Percentiles rank a stretch among this genome's conserved stretches.
These are phyloP conservation scores for Odontophorus gujanensis DNA, from an alignment of 2,113 vertebrate genomes.

Conservation along the genomic window DNA sequence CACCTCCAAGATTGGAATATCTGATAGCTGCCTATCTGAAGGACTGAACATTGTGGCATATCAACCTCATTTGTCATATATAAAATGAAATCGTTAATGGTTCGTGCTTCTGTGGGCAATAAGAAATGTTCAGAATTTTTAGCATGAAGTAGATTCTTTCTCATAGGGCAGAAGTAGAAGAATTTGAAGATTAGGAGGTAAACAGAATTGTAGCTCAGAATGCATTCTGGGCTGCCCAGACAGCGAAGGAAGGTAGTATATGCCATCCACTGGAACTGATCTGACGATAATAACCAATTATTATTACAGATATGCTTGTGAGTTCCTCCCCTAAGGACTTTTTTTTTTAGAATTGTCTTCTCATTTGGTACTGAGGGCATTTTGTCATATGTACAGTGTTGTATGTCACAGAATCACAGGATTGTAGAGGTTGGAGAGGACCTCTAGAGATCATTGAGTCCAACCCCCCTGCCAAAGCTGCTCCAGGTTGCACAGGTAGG, in stretches of 20 bases:
- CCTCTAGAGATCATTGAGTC: too few relatives aligned
- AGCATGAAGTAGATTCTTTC: background rate
- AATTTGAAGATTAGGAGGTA: background rate
- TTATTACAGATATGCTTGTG: background rate
- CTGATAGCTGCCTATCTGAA: background rate
- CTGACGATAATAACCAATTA: background rate
- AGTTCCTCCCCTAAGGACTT: background rate
- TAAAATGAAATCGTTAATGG: background rate
- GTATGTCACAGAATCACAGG: background rate
- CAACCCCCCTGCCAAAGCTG: too few relatives aligned
- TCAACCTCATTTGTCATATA: background rate
- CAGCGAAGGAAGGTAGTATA: background rate
- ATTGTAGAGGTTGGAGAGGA: too few relatives aligned
- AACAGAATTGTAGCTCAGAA: background rate
- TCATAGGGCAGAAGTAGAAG: background rate
- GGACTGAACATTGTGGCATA: background rate
- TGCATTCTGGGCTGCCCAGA: background rate
- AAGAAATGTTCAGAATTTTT: background rate
- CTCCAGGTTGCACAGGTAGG: too few relatives aligned
- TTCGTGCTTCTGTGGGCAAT: background rate
- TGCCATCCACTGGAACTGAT: background rate
- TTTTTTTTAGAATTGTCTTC: background rate
- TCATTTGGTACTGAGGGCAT: background rate
- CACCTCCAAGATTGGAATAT: background rate
- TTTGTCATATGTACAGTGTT: background rate